A percentile compares a stretch with the other conserved stretches of the same genome.
Conservation (phyloP, 2,113 vertebrate species). For the Ramphastos sulfuratus region DNA sequence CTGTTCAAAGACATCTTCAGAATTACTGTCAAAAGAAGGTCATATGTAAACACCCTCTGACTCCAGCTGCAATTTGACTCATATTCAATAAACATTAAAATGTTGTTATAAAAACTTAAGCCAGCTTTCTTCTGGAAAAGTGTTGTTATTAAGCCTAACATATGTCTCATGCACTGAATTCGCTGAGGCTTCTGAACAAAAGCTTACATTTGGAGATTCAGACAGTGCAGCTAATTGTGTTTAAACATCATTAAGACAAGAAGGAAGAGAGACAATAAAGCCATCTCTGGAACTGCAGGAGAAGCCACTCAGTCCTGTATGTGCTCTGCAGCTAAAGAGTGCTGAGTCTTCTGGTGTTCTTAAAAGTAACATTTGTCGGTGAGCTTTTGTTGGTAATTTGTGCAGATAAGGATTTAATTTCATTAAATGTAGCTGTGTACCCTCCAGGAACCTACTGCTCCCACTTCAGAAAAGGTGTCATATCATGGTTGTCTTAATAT, state of each 20-base stretch:
- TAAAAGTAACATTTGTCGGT: background rate
- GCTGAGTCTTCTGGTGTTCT: background rate
- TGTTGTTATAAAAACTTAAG: background rate
- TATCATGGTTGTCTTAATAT: background rate
- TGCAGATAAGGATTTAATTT: background rate
- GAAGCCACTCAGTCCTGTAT: background rate
- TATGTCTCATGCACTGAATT: background rate
- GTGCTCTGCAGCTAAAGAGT: no score
- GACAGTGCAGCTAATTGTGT: background rate
- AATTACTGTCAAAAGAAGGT: background rate
- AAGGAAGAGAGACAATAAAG: background rate
- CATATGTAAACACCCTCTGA: accelerated
- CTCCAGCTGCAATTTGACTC: background rate
- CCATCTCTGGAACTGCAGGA: background rate
- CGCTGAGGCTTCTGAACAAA: background rate
- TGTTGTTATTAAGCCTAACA: background rate
- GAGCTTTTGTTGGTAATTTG: background rate
- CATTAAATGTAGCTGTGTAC: background rate
- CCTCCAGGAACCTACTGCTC: background rate
- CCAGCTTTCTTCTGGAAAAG: background rate
- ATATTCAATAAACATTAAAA: background rate
- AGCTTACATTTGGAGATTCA: background rate
- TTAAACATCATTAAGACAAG: background rate
- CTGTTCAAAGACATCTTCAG: background rate
- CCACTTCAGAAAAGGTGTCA: background rate